These are phyloP conservation scores for Megamerina dolium DNA, from an alignment of 2,888 invertebrate genomes.

Conservation along the genomic window DNA sequence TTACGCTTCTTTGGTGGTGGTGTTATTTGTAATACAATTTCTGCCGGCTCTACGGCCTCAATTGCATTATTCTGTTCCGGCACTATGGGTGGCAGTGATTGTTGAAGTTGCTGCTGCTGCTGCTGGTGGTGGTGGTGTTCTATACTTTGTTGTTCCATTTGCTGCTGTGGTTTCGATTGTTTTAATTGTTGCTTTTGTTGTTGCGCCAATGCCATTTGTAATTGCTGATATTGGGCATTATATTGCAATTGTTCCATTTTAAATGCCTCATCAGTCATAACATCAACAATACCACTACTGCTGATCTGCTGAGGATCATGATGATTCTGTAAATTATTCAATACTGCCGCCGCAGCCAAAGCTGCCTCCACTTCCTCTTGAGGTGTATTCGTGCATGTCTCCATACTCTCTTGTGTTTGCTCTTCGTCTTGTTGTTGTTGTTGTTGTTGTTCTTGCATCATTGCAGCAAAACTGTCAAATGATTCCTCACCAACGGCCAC, in stretches of 20 bases:
- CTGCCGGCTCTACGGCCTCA: not conserved
- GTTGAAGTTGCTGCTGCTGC: conserved; percentile 4
- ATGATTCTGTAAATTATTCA: conserved; percentile 15
- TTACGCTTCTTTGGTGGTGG: conserved; percentile 7
- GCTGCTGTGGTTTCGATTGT: not conserved
- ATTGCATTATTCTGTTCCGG: not conserved
- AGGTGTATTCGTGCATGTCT: conserved; percentile 5
- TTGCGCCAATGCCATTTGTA: not conserved
- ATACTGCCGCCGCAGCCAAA: conserved; percentile 12
- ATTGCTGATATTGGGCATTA: not conserved
- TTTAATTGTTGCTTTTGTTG: not conserved
- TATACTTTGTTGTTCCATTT: not conserved
- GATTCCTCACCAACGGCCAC: conserved; percentile 26
- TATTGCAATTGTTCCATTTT: not conserved
- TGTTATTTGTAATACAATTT: not conserved
- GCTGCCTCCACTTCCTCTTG: conserved; percentile 15
- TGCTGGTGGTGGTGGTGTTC: no score
- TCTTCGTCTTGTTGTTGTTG: conserved; percentile 11
- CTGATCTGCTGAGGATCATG: conserved; percentile 11
- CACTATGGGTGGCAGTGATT: not conserved
- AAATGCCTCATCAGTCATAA: conserved; percentile 6
- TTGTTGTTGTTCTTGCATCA: conserved; percentile 15
- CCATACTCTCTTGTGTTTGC: conserved; percentile 17
- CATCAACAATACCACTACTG: no score
- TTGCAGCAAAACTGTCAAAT: conserved; percentile 24